phyloP scores from a whole-genome alignment of 2,113 vertebrate genomes.

The Brevimyrus niger region DNA sequence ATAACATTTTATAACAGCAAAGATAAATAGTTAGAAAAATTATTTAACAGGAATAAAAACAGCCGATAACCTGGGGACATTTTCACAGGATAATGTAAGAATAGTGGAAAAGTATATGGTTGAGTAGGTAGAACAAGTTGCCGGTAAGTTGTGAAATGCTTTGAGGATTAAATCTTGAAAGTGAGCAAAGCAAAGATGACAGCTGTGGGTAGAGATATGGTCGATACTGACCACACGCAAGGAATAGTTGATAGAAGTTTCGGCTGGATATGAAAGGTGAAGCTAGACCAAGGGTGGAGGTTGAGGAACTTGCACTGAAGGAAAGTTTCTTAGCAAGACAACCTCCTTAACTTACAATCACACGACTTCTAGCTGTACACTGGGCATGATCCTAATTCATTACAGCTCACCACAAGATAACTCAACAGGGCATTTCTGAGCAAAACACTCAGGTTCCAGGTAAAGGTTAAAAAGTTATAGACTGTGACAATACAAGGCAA shows the following conservation, averaged over 20 bases:
- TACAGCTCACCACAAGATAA: not conserved
- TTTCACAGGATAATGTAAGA: not conserved
- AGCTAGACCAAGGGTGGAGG: not conserved
- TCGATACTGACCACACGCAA: not conserved
- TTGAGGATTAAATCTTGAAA: constrained; percentile 7
- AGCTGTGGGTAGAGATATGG: not conserved
- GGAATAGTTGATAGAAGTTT: constrained; percentile 2
- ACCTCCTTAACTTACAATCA: not conserved
- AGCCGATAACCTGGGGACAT: not conserved
- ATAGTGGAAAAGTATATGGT: not conserved
- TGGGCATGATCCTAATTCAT: not conserved
- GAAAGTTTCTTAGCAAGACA: not conserved
- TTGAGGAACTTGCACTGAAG: not conserved
- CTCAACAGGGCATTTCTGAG: not conserved
- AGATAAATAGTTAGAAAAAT: not conserved
- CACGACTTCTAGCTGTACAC: not conserved
- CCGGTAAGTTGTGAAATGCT: not conserved
- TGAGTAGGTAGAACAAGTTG: not conserved
- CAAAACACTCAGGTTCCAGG: not conserved
- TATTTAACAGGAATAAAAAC: not conserved
- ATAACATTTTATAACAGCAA: not conserved
- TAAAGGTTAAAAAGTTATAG: not conserved
- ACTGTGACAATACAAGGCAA: not conserved
- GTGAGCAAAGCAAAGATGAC: constrained; percentile 7
- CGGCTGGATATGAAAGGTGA: not conserved